These are phyloP conservation scores for Drosophila koepferae DNA, from an alignment of 2,888 invertebrate species.

Conservation along the genomic window DNA sequence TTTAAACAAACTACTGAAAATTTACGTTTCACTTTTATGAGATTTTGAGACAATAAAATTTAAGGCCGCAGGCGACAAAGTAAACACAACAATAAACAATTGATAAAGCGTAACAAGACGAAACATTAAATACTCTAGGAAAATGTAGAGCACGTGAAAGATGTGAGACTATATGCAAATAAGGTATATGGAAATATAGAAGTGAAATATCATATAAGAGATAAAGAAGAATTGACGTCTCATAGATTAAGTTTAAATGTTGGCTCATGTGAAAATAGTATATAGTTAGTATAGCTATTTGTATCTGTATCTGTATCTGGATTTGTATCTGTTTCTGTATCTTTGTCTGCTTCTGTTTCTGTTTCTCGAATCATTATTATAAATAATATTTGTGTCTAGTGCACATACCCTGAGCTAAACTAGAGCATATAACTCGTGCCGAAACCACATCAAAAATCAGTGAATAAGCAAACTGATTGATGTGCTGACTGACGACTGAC, in stretches of 20 bases:
- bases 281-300: too few species aligned
- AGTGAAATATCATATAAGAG: not conserved
- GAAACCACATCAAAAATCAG: constrained; percentile 64
- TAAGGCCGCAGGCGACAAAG: constrained; percentile 76
- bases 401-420: not conserved
- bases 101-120: constrained; percentile 22
- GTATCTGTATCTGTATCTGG: too few species aligned
- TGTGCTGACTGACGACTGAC: constrained; percentile 24
- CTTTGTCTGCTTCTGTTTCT: too few species aligned
- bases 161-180: not conserved
- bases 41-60: constrained; percentile 65
- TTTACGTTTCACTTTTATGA: constrained; percentile 60
- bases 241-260: too few species aligned
- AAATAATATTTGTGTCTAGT: not conserved
- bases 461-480: constrained; percentile 35
- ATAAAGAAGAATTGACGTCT: not conserved
- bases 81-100: constrained; percentile 73
- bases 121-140: constrained; percentile 21
- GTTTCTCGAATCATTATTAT: not conserved
- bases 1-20: constrained; percentile 56
- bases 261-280: too few species aligned
- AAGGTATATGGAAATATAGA: not conserved
- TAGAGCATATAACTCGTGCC: constrained; percentile 37
- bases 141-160: not conserved
- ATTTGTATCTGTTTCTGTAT: too few species aligned